phyloP scores from a whole-genome alignment of 2,797 vertebrate species.

The Gallirallus australis region DNA sequence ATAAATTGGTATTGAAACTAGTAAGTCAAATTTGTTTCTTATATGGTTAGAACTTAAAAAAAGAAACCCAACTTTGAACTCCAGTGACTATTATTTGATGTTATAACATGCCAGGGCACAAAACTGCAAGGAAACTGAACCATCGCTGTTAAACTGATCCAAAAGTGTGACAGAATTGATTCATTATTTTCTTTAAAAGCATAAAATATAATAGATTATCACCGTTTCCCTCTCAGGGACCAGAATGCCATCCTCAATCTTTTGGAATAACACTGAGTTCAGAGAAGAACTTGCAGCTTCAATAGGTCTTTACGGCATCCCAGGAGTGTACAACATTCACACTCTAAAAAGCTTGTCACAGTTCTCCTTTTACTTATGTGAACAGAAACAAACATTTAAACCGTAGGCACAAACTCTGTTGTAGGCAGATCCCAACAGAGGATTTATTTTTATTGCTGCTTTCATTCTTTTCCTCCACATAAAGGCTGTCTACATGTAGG shows the following conservation, averaged over 20 bases:
- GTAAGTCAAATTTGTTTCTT: not conserved
- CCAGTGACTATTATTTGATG: not conserved
- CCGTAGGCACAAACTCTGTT: not conserved
- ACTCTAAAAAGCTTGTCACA: not conserved
- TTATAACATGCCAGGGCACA: not conserved
- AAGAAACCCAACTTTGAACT: not conserved
- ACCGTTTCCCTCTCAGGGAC: not conserved
- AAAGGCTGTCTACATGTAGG: not conserved
- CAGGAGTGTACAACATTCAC: not conserved
- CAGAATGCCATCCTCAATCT: not conserved
- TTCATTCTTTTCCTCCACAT: not conserved
- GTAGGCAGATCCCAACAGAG: not conserved
- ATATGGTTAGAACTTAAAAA: not conserved
- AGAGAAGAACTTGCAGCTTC: not conserved
- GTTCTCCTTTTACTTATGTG: not conserved
- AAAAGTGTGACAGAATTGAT: not conserved
- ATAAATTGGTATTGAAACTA: not conserved
- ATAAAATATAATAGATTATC: not conserved
- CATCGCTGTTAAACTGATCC: not conserved
- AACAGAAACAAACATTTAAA: slow-evolving; percentile 7
- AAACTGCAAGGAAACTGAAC: not conserved
- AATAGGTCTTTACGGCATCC: not conserved
- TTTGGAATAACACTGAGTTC: not conserved
- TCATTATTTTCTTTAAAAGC: not conserved
- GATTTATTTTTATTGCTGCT: slow-evolving; percentile 15